Evolutionary conservation across 2,113 vertebrate species (phyloP), one percentile per base, ranked within the genome.

Genomic region (Collichthys lucidus): DNA sequence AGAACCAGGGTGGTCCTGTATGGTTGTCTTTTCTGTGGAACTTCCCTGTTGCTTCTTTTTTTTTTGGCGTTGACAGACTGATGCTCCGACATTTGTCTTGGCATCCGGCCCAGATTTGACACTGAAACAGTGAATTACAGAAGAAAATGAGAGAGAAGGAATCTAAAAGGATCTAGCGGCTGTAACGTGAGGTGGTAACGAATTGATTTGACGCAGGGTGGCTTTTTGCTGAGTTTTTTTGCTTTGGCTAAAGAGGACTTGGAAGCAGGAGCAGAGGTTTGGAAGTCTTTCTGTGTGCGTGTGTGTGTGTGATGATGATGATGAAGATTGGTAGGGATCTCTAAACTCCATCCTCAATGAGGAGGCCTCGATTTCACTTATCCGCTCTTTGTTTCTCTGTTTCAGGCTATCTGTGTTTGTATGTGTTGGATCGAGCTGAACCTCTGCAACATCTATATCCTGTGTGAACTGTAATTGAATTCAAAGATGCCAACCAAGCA

Each of bases 61-160:
- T 29, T 65, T 93, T 94, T 87, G 9, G 69, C 94, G 90, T 94
- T 94, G 92, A 95, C 94, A 94, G 94, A 93, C 89, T 94, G 94
- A 95, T 92, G 91, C 94, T 94, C 87, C 88, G 91, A 75, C 69
- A 94, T 96, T 96, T 96, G 92, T 91, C 87, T 97, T 96, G 96
- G 95, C 95, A 55, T 82, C 67, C 1, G 80, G 94, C 94, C 95
- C 95, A 89, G 92, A 83, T 91, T 91, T 83, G 92, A 93, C 93
- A 94, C 91, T 92, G 90, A 96, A 94, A 91, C 91, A 92, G 89
- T 92, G 91, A 94, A 94, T 96, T 93, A 93, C 85, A 91, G 93
- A 92, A 91, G 92, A 92, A 95, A 92, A 95, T 95, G 92, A 92
- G 56, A 92, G 94, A 92, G 77, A 56, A 46, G 79, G 64, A 77